Base-by-base conservation (phyloP, 2,888 invertebrate genomes). In the Eledona agricola region DNA sequence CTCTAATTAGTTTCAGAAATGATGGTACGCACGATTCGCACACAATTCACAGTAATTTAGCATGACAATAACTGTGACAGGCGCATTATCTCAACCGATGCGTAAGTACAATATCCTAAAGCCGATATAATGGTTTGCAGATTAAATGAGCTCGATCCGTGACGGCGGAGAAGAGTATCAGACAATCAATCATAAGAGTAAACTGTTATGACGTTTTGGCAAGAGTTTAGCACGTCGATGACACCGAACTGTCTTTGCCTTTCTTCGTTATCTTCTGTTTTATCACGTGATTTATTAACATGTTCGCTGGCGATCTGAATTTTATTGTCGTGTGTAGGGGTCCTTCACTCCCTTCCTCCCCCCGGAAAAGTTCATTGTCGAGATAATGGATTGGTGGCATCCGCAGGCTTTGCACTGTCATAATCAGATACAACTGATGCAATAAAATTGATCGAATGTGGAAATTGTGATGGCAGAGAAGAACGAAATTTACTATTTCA, bases 241-340 rank as follows among this genome's bases (percentile, higher is more conserved):
- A 62, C 61, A 60, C 57, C 57, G 61, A 61, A 62, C 58, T 62
- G 62, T 62, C 58, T 52, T 50, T 37, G 45, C 35, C 38, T 49
- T 40, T 40, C 20, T 26, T 38, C 47, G 46, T 55, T 54, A 50
- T 51, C 47, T 55, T 37, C 45, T 55, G 62, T 47, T 62, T 60
- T 60, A 64, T 62, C 55, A 47, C 43, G 55, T 62, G 64, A 62
- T 64, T 62, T 64, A 62, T 64, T 58, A 60, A 62, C 59, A 59
- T 59, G 56, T 57, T 63, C 43, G 49, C 34, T 23, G 42, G 34
- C 51, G 51, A 51, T 51, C 51, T 51, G 51, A 51, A 51, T 51
- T 51, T 51, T 51, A 51, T 51, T 51, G 35, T 34, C 42, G 13
- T 34, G 22, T 28, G 49, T 20, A 12, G 25, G 51, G 25, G 29